Percentiles rank a stretch among this genome's conserved stretches.
These are phyloP conservation scores for Tupaia tana DNA, from an alignment of 2,113 vertebrate species.

Conservation along the genomic window DNA sequence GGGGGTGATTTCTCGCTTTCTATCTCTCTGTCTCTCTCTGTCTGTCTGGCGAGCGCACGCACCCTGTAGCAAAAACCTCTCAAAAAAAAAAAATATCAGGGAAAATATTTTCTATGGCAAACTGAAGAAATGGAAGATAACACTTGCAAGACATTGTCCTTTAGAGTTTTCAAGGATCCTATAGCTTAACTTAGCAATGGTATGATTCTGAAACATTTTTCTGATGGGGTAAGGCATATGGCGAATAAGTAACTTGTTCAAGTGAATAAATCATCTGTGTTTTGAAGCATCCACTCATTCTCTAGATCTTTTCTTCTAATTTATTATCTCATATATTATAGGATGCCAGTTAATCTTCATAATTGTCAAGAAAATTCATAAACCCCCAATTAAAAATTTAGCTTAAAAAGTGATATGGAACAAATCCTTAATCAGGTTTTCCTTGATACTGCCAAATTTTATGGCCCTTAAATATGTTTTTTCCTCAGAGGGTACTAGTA, in stretches of 20 bases:
- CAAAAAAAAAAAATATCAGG: neutral
- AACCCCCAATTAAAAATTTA: neutral
- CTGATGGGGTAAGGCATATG: neutral
- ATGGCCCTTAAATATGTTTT: neutral
- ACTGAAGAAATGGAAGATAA: neutral
- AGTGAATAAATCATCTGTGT: neutral
- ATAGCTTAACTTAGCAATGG: neutral
- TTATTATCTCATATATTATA: neutral
- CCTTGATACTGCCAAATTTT: neutral
- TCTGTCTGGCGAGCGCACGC: no score
- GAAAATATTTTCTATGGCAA: neutral
- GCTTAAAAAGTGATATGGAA: neutral
- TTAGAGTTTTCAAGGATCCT: neutral
- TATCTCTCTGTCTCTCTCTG: no score
- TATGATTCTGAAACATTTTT: neutral
- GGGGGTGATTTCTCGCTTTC: no score
- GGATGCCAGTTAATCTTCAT: neutral
- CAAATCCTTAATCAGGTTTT: neutral
- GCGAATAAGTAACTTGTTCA: neutral
- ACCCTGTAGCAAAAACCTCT: no score
- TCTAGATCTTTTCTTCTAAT: neutral
- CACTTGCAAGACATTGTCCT: neutral
- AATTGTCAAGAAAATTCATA: slow-evolving; percentile 15
- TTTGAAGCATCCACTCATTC: neutral
- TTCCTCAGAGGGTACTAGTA: neutral